Evolutionary conservation across 2,113 vertebrate genomes (phyloP), one percentile per base, ranked within the genome.

Genomic region (Athene cunicularia): DNA sequence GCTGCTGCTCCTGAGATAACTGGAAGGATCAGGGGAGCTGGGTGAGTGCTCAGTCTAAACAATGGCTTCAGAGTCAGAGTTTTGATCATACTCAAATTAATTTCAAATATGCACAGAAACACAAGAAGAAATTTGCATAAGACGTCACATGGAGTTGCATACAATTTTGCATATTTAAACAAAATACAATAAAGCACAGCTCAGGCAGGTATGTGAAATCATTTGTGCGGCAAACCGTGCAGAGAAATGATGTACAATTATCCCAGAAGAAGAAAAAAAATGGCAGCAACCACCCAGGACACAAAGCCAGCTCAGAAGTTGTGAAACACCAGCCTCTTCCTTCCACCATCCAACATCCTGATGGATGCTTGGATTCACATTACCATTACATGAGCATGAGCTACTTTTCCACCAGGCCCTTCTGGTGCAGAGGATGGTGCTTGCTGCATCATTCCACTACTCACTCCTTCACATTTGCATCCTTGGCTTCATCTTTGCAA

Each of bases 101-200:
- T 94, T 97, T 92, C 84, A 79, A 95, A 95, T 91, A 82, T 60
- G 93, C 96, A 67, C 77, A 70, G 95, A 89, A 95, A 91, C 87
- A 94, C 93, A 73, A 89, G 89, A 82, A 94, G 70, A 32, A 72
- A 95, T 97, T 96, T 97, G 95, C 95, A 95, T 95, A 95, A 95
- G 86, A 93, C 11, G 53, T 97, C 95, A 96, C 88, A 60, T 88
- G 92, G 96, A 96, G 87, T 89, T 67, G 84, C 93, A 79, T 94
- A 67, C 56, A 50, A 80, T 91, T 95, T 75, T 0, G 77, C 95
- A 96, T 95, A 95, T 94, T 97, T 94, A 94, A 95, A 91, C 93
- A 64, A 93, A 96, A 83, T 15, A 82, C 84, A 93, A 82, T 79
- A 95, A 95, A 85, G 87, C 95, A 56, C 45, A 88, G 90, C 90